A percentile compares a stretch with the other conserved stretches of the same genome.
These are phyloP conservation scores for Mimachlamys varia DNA, from an alignment of 2,888 invertebrate genomes.

Conservation along the genomic window DNA sequence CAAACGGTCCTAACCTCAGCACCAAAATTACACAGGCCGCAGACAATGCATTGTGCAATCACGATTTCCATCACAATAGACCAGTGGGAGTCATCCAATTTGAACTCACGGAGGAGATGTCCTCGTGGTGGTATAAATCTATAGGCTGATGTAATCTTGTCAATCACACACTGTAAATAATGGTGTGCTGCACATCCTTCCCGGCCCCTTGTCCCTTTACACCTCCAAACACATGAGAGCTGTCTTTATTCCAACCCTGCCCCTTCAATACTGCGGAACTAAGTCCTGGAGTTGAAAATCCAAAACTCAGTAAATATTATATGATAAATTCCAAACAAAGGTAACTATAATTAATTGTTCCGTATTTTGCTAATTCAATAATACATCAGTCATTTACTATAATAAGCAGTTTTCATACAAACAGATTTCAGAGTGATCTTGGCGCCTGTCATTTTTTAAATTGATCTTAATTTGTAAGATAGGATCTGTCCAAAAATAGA, in stretches of 20 bases:
- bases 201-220: conserved; percentile 3
- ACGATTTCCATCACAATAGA: conserved; percentile 16
- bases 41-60: conserved; percentile 34
- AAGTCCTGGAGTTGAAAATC: too few species aligned
- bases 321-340: too few species aligned
- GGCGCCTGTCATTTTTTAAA: too few species aligned
- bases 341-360: too few species aligned
- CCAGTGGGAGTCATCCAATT: conserved; percentile 5
- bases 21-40: conserved; percentile 20
- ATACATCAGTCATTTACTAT: too few species aligned
- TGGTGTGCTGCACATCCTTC: neutral
- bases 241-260: neutral
- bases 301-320: too few species aligned
- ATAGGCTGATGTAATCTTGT: neutral
- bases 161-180: conserved; percentile 1
- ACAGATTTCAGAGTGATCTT: too few species aligned
- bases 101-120: neutral
- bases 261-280: conserved; percentile 48
- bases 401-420: too few species aligned
- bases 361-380: too few species aligned
- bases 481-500: too few species aligned
- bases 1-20: conserved; percentile 34
- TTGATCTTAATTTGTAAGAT: too few species aligned
- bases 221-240: neutral
- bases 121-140: conserved; percentile 11